phyloP scores from a whole-genome alignment of 2,113 vertebrate genomes.

The Orcinus orca region DNA sequence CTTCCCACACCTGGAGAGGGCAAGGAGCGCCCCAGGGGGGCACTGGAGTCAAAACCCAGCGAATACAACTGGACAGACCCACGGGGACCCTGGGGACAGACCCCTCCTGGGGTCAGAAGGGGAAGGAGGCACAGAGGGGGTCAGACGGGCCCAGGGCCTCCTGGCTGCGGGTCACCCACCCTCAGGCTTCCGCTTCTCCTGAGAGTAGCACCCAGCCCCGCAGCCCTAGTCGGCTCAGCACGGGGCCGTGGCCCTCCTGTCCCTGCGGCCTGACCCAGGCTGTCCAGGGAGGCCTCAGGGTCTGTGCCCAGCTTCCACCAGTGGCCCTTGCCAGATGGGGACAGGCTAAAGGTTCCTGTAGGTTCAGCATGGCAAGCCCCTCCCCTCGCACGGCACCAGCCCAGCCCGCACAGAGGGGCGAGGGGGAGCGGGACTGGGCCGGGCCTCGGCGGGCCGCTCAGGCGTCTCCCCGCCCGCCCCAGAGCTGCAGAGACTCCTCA shows the following conservation, averaged over 20 bases:
- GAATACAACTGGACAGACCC: not conserved
- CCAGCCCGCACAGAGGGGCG: fast-evolving
- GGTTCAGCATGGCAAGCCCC: not conserved
- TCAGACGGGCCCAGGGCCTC: not conserved
- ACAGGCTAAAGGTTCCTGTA: not conserved
- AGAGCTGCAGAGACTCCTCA: not conserved
- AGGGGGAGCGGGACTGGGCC: not conserved
- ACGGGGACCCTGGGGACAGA: not conserved
- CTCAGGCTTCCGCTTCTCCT: not conserved
- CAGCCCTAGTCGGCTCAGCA: not conserved
- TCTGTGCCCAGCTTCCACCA: not conserved
- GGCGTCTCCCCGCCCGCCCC: fast-evolving
- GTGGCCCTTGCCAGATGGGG: not conserved
- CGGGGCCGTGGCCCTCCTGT: not conserved
- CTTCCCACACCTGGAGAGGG: not conserved
- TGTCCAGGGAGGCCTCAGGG: not conserved
- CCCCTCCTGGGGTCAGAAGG: not conserved
- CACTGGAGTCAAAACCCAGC: not conserved
- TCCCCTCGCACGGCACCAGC: fast-evolving
- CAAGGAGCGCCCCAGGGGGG: fast-evolving
- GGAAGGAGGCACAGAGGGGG: no score
- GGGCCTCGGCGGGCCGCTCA: fast-evolving
- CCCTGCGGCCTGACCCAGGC: not conserved
- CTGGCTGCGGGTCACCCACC: not conserved
- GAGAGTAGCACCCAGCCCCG: not conserved